Evolutionary conservation across 2,888 invertebrate species (phyloP), one percentile per base, ranked within the genome.

Genomic region (Zaprionus bogoriensis): DNA sequence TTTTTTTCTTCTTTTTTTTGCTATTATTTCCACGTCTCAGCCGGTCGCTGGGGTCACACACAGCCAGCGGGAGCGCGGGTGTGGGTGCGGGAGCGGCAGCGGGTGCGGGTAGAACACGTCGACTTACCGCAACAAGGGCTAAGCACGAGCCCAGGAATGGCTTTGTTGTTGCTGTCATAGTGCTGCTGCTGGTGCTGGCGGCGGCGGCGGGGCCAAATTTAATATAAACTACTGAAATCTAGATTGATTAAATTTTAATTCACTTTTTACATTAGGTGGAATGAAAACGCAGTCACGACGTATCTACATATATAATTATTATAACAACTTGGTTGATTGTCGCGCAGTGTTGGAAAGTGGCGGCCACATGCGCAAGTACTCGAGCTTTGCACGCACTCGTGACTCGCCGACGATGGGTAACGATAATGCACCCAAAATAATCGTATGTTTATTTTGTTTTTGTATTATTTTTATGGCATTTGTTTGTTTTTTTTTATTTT

Each of bases 61-160:
- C n/a, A n/a, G n/a, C n/a, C n/a, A n/a, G n/a, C n/a, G n/a, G n/a
- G n/a, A n/a, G n/a, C n/a, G n/a, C n/a, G n/a, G n/a, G n/a, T 28
- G 47, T 32, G 55, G 58, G 22, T 57, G 62, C 64, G 57, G 53
- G 52, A 30, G 44, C 46, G 47, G 61, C 32, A 4, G 27, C 27
- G 32, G 32, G 55, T 55, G 48, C 51, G 51, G 63, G 54, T 48
- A 55, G 84, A 84, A 80, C 80, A 80, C 80, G 80, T 80, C 84
- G 74, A 80, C 80, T 80, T 71, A 80, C 80, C 81, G 84, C 81
- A 67, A 81, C 67, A 45, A 80, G 67, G 38, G 82, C 78, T 55
- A 81, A 52, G 55, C 78, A 81, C 38, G 76, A 78, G 63, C 81
- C 61, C 14, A 78, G 66, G 68, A 65, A 62, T 48, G 54, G 52